Percentiles rank a stretch among this genome's conserved stretches.
These are phyloP conservation scores for Apodemus sylvaticus DNA, from an alignment of 2,113 vertebrate species.

Conservation along the genomic window DNA sequence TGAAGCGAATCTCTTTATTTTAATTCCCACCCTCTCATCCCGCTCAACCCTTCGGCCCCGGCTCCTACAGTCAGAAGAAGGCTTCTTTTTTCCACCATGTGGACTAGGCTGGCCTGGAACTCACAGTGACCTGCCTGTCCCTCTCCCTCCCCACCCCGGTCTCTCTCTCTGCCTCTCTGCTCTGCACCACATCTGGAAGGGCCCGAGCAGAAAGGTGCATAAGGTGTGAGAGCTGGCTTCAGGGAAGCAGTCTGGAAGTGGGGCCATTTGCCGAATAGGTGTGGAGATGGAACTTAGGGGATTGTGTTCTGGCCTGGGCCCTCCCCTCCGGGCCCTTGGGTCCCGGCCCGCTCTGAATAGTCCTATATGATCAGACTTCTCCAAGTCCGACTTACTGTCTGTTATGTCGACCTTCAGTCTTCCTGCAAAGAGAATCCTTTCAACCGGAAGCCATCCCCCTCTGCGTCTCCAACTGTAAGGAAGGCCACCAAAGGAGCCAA, in stretches of 20 bases:
- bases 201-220: neutral
- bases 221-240: accelerated
- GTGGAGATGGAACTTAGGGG: neutral
- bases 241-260: neutral
- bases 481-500: conserved; percentile 90
- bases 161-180: neutral
- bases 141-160: no score
- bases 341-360: neutral
- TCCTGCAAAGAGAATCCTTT: conserved; percentile 94
- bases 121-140: no score
- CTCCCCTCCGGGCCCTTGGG: neutral
- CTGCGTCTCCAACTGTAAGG: conserved; percentile 81
- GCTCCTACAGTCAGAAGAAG: neutral
- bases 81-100: neutral
- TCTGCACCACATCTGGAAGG: neutral
- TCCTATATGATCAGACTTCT: neutral
- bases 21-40: neutral
- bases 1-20: neutral
- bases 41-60: neutral
- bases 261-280: neutral
- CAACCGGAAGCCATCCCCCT: conserved; percentile 92
- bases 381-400: neutral
- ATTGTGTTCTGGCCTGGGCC: neutral
- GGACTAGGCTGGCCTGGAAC: neutral
- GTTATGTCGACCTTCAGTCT: conserved; percentile 82